Evolutionary conservation across 1,140 invertebrate genomes (phyloP), one percentile per base, ranked within the genome.

Genomic region (Glomeris maerens): DNA sequence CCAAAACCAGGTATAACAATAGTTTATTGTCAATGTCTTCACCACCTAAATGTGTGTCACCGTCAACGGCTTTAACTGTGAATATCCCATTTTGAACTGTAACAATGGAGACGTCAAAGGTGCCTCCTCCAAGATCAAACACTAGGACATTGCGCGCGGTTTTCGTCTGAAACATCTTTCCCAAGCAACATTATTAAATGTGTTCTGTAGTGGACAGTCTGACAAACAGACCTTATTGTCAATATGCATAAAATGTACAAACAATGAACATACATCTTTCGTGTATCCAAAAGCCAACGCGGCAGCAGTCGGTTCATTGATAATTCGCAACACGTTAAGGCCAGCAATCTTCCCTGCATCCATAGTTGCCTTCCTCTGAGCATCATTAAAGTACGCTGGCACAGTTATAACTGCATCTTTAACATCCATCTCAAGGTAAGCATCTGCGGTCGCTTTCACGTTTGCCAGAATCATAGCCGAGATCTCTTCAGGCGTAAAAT

Each of bases 1-100:
- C 91, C 64, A 91, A 81, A 1, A 91, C 82, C 60, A 96, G 95
- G 69, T 95, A 88, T 61, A 87, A 90, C 20, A 97, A 90, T 79
- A 98, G 84, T 38, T 90, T 74, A 64, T 90, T 87, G 66, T 95
- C 91, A 62, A 98, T 98, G 70, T 98, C 93, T 72, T 97, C 92
- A 55, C 66, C n/a, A n/a, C n/a, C n/a, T n/a, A 98, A 77, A 67
- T 97, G 92, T 55, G 93, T 98, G 66, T 98, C 92, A 59, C 93
- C 93, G 60, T 89, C 88, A 17, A 92, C 96, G 10, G 92, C 88
- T 67, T 92, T 94, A 13, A 96, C 91, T 69, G n/a, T n/a, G n/a
- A n/a, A n/a, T n/a, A n/a, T n/a, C n/a, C n/a, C n/a, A n/a, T n/a
- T 95, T 64, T 92, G 89, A 66, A 95, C 94, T 54, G 86, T 90